Evolutionary conservation across 2,888 invertebrate species (phyloP).

Genomic region (Pseudoips prasinana): DNA sequence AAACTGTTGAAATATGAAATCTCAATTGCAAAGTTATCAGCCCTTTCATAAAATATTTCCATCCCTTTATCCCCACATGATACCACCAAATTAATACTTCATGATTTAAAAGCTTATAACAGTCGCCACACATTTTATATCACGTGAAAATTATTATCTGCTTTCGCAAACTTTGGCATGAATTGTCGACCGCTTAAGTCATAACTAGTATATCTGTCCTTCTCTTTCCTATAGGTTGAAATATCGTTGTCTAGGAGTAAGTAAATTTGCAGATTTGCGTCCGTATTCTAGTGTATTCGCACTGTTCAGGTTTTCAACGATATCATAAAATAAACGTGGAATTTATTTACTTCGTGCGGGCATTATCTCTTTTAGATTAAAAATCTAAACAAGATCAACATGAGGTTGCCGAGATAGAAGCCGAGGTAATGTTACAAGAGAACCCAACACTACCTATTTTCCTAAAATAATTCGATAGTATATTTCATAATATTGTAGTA

Average conservation of each 20-base stretch:
- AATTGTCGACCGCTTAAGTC: slow-evolving; percentile 16
- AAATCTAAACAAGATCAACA: no score
- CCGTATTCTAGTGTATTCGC: slow-evolving; percentile 1
- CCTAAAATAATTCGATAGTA: no score
- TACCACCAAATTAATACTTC: slow-evolving; percentile 11
- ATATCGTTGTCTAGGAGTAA: slow-evolving; percentile 8
- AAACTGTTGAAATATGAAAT: no score
- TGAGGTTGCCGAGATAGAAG: no score
- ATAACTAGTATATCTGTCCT: slow-evolving; percentile 7
- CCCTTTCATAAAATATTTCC: no score
- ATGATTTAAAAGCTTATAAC: slow-evolving; percentile 13
- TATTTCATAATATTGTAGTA: no score
- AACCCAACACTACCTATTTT: no score
- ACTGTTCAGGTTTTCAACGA: slow-evolving; percentile 6
- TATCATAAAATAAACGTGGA: no score
- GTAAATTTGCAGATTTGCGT: slow-evolving; percentile 20
- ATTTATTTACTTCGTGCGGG: no score
- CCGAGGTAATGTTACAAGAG: no score
- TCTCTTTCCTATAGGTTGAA: neutral
- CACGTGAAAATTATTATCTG: slow-evolving; percentile 23
- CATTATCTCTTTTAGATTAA: no score
- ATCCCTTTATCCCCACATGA: slow-evolving; percentile 2
- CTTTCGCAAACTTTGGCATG: slow-evolving; percentile 17
- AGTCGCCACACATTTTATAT: slow-evolving; percentile 12
- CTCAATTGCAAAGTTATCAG: no score